A percentile compares a stretch with the other conserved stretches of the same genome.
Evolutionary conservation across 2,888 invertebrate species (phyloP).

Genomic region (Nebria brevicollis): DNA sequence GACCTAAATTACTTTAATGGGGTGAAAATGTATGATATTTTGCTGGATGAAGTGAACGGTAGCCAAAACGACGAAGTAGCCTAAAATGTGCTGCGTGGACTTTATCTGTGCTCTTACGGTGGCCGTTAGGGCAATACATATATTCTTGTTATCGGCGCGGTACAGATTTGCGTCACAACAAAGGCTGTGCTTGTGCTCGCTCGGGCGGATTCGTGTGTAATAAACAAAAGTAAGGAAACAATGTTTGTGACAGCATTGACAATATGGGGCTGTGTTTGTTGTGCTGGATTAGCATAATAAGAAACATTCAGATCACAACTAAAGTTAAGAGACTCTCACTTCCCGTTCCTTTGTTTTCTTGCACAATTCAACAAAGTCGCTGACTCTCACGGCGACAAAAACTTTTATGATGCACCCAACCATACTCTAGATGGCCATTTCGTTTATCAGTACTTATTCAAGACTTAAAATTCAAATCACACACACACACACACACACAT

Average conservation of each 20-base stretch:
- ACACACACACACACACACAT: not conserved
- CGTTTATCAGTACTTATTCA: conserved; percentile 14
- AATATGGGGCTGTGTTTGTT: conserved; percentile 12
- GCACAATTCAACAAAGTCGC: not conserved
- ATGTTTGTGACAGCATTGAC: conserved; percentile 39
- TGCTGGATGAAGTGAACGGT: too few species aligned
- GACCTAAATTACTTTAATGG: too few species aligned
- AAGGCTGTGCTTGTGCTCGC: not conserved
- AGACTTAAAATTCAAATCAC: too few species aligned
- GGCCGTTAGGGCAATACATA: not conserved
- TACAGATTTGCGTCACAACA: not conserved
- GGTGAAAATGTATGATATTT: too few species aligned
- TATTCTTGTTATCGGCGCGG: conserved; percentile 9
- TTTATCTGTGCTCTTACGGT: not conserved
- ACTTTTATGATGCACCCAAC: conserved; percentile 7
- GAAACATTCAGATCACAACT: conserved; percentile 25
- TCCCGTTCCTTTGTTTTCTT: conserved; percentile 12
- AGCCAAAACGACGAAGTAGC: too few species aligned
- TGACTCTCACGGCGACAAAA: not conserved
- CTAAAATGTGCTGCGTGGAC: not conserved
- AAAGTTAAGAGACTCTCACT: conserved; percentile 9
- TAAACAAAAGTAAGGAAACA: conserved; percentile 44
- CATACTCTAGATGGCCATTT: not conserved
- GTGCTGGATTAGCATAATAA: conserved; percentile 42
- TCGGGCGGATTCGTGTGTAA: not conserved